phyloP scores from a whole-genome alignment of 2,113 vertebrate genomes.

The Grantiella picta region DNA sequence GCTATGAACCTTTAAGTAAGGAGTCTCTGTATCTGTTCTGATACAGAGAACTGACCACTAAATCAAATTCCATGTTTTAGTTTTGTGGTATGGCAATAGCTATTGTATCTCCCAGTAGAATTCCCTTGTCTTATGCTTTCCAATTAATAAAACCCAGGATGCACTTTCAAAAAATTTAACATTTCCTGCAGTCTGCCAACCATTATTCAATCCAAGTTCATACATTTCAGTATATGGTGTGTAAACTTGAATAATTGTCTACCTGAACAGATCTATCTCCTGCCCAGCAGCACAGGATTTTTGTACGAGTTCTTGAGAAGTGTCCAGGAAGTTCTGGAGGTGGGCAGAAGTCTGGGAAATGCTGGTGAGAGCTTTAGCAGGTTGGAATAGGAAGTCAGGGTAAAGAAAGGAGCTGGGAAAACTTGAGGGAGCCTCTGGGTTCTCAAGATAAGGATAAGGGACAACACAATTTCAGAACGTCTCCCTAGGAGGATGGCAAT shows the following conservation, averaged over 20 bases:
- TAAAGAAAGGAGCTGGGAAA: background rate
- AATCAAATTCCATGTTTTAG: background rate
- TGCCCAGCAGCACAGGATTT: background rate
- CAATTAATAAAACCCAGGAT: background rate
- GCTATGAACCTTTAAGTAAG: background rate
- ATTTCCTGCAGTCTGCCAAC: constrained; percentile 4
- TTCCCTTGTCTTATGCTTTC: background rate
- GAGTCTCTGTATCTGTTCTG: background rate
- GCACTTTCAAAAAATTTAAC: background rate
- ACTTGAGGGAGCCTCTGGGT: background rate
- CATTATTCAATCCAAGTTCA: background rate
- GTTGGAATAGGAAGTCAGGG: background rate
- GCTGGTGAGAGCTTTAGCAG: background rate
- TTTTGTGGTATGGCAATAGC: background rate
- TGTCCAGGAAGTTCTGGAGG: background rate
- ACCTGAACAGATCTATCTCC: background rate
- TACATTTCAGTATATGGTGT: background rate
- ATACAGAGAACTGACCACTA: background rate
- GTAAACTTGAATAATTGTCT: background rate
- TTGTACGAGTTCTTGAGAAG: background rate
- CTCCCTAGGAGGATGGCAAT: background rate
- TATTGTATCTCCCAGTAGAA: background rate
- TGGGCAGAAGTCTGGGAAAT: background rate
- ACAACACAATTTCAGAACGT: background rate
- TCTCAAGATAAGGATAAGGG: background rate